These are phyloP conservation scores for Vombatus ursinus DNA, from an alignment of 2,113 vertebrate genomes.

Conservation along the genomic window DNA sequence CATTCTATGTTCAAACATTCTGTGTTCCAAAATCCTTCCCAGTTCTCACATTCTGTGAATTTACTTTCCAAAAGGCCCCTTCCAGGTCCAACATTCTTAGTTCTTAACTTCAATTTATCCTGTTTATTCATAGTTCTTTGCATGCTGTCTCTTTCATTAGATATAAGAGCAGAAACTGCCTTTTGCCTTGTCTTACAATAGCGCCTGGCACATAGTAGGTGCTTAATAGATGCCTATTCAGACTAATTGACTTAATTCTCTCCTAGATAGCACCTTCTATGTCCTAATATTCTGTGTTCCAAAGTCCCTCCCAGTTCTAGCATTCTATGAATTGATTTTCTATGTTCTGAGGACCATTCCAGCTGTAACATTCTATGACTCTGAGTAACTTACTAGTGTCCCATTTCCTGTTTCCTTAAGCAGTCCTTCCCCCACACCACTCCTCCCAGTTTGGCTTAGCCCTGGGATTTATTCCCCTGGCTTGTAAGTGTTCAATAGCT, in stretches of 20 bases:
- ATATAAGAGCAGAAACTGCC: background rate
- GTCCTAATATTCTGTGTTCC: background rate
- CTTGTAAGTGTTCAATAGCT: background rate
- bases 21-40: background rate
- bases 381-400: background rate
- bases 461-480: background rate
- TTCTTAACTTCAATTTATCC: background rate
- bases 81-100: background rate
- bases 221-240: background rate
- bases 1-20: background rate
- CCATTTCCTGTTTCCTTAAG: background rate
- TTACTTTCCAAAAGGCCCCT: background rate
- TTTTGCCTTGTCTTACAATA: background rate
- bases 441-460: conserved; percentile 11
- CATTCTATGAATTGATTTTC: background rate
- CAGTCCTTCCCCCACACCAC: background rate
- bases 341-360: background rate
- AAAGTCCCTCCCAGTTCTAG: background rate
- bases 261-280: background rate
- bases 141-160: background rate
- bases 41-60: background rate
- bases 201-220: background rate
- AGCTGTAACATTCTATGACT: background rate
- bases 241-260: background rate
- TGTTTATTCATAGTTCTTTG: background rate